A percentile compares a stretch with the other conserved stretches of the same genome.
phyloP scores from a whole-genome alignment of 37 sponge, comb jelly and placozoan genomes.

The Halichondria panicea region DNA sequence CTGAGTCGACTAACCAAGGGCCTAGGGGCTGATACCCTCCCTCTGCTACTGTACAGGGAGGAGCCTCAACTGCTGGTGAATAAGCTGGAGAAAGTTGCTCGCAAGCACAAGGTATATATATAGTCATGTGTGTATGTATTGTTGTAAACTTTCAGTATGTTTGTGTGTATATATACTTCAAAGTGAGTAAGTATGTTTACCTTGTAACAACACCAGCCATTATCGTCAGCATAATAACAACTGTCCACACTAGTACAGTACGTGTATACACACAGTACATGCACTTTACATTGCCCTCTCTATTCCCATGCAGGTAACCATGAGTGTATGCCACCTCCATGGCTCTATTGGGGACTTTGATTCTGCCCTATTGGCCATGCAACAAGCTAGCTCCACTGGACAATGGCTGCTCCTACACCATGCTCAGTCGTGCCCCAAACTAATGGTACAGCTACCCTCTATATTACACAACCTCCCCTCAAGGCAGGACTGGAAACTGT shows the following conservation, averaged over 20 bases:
- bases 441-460: slow-evolving; percentile 39
- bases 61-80: slow-evolving; percentile 42
- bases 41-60: slow-evolving; percentile 50
- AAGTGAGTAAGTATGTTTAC: too few species aligned
- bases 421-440: slow-evolving; percentile 40
- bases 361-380: neutral
- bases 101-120: slow-evolving; percentile 19
- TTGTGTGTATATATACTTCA: too few species aligned
- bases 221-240: too few species aligned
- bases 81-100: slow-evolving; percentile 26
- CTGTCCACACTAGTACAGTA: too few species aligned
- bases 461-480: slow-evolving; percentile 29
- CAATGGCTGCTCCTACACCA: slow-evolving; percentile 75
- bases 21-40: neutral
- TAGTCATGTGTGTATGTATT: neutral
- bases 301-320: slow-evolving; percentile 3
- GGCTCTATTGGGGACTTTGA: slow-evolving; percentile 20
- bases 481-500: slow-evolving; percentile 50
- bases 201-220: too few species aligned
- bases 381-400: slow-evolving; percentile 17
- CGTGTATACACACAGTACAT: too few species aligned
- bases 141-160: too few species aligned
- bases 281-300: too few species aligned
- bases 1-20: slow-evolving; percentile 15
- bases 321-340: slow-evolving; percentile 15